Evolutionary conservation across 37 sponge, comb jelly and placozoan genomes (phyloP).

Genomic region (Cliona cf. orientalis): DNA sequence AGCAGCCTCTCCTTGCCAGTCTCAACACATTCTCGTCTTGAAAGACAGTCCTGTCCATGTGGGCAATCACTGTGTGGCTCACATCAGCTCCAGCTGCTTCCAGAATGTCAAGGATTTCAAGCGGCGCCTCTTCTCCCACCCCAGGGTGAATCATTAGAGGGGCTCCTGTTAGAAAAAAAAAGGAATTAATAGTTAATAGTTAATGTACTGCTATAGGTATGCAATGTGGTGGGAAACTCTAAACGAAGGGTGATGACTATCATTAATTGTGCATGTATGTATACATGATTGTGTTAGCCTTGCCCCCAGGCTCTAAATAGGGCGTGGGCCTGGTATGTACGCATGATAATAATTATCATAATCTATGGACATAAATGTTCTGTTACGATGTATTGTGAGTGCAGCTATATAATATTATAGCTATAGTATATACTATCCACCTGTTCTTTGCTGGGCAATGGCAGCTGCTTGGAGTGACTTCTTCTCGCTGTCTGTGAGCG

Average conservation of each 20-base stretch:
- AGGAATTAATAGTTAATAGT: not conserved
- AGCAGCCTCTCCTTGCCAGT: slow-evolving; percentile 72
- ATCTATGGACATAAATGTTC: not conserved
- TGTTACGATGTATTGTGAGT: too few relatives aligned
- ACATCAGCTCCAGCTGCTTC: slow-evolving; percentile 58
- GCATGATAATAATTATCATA: too few relatives aligned
- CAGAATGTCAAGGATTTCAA: slow-evolving; percentile 58
- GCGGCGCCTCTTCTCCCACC: slow-evolving; percentile 31
- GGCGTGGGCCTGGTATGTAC: too few relatives aligned
- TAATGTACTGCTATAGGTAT: not conserved
- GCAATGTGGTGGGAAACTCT: too few relatives aligned
- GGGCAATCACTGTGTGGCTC: slow-evolving; percentile 54
- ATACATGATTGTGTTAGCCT: too few relatives aligned
- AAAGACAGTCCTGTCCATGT: slow-evolving; percentile 71
- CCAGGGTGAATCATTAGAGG: slow-evolving; percentile 78
- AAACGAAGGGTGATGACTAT: too few relatives aligned
- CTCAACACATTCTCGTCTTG: slow-evolving; percentile 21
- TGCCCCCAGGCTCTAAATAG: too few relatives aligned
- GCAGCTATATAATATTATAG: too few relatives aligned
- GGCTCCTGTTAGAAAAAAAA: too few relatives aligned
- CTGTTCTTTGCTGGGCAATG: slow-evolving; percentile 60
- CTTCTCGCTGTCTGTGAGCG: slow-evolving; percentile 54
- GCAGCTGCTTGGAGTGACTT: slow-evolving; percentile 68
- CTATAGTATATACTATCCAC: too few relatives aligned
- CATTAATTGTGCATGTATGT: too few relatives aligned